A percentile compares a stretch with the other conserved stretches of the same genome.
Conservation (phyloP, 2,888 invertebrate genomes). For the Acanthosoma haemorrhoidale region DNA sequence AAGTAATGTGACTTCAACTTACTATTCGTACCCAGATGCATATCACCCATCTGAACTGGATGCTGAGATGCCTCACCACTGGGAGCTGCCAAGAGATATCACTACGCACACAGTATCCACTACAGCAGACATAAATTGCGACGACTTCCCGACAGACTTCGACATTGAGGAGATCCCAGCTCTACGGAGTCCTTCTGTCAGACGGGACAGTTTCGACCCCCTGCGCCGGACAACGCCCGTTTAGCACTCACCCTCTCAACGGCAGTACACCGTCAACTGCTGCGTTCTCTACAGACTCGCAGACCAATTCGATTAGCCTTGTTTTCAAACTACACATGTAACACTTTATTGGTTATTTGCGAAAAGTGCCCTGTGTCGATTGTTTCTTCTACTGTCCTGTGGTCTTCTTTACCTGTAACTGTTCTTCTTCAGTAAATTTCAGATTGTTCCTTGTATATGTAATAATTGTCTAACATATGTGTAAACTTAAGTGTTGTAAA, state of each 20-base stretch:
- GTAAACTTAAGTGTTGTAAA: not conserved
- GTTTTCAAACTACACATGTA: constrained; percentile 26
- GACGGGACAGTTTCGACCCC: constrained; percentile 50
- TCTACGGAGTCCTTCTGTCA: constrained; percentile 43
- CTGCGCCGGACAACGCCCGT: constrained; percentile 49
- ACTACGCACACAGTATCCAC: constrained; percentile 65
- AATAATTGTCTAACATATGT: not conserved
- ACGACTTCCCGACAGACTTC: constrained; percentile 59
- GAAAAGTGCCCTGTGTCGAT: not conserved
- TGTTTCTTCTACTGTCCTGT: not conserved
- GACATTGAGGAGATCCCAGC: constrained; percentile 57
- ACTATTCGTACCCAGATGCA: constrained; percentile 39
- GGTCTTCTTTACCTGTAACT: not conserved
- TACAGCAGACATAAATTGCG: constrained; percentile 56
- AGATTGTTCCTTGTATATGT: not conserved
- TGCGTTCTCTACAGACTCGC: constrained; percentile 37
- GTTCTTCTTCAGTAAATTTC: not conserved
- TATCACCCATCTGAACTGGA: constrained; percentile 37
- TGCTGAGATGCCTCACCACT: constrained; percentile 39
- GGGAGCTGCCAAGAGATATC: constrained; percentile 55
- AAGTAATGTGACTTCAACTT: constrained; percentile 38
- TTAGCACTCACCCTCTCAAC: constrained; percentile 43
- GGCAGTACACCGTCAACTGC: constrained; percentile 37
- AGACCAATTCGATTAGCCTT: constrained; percentile 35
- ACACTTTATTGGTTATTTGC: not conserved